Evolutionary conservation across 23 tunicate genomes (phyloP).

Genomic region (Phallusia fumigata): DNA sequence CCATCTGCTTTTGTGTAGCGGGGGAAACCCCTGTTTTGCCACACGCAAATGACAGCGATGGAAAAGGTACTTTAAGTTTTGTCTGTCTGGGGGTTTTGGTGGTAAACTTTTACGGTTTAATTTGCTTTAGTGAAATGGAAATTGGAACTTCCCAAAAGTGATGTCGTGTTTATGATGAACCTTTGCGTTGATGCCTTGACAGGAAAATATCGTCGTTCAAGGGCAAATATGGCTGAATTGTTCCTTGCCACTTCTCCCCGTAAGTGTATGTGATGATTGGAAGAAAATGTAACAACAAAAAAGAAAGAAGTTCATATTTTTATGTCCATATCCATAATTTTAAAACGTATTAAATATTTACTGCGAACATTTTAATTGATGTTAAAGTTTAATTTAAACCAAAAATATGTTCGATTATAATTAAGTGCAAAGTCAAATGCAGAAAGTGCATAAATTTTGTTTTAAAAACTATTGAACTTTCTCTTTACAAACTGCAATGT

Average conservation of each 20-base stretch:
- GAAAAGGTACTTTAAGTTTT: constrained; percentile 12
- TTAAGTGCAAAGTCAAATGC: no score
- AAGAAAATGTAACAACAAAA: neutral
- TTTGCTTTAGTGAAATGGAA: constrained; percentile 20
- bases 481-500: no score
- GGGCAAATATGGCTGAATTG: constrained; percentile 25
- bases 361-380: no score
- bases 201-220: constrained; percentile 19
- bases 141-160: constrained; percentile 14
- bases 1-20: constrained; percentile 45
- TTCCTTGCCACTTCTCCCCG: constrained; percentile 42
- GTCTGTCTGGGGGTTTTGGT: no score
- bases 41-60: constrained; percentile 13
- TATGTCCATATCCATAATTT: no score
- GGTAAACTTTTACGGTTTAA: neutral
- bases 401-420: no score
- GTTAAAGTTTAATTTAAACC: no score
- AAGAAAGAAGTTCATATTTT: neutral
- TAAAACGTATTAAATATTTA: no score
- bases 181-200: constrained; percentile 31
- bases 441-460: no score
- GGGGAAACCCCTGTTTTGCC: constrained; percentile 27
- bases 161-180: constrained; percentile 30
- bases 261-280: neutral
- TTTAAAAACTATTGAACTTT: no score